phyloP scores from a whole-genome alignment of 1,140 invertebrate species.

The Prorops nasuta region DNA sequence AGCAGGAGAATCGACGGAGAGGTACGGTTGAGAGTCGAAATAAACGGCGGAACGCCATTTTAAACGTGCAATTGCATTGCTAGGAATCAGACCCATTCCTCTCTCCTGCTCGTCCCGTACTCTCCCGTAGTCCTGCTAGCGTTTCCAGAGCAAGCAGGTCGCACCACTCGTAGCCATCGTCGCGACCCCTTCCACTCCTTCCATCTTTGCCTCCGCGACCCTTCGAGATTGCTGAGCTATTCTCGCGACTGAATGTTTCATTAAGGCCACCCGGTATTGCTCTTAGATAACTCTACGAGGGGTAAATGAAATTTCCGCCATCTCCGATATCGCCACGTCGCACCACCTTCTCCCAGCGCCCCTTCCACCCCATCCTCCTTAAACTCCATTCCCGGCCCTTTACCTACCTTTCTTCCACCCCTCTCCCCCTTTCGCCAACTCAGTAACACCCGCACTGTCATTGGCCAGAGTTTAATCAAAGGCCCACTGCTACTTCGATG shows the following conservation, averaged over 20 bases:
- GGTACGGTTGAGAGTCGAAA: conserved; percentile 47
- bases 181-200: conserved; percentile 16
- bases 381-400: conserved; percentile 12
- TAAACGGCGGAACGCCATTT: conserved; percentile 55
- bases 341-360: conserved; percentile 30
- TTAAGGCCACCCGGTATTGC: conserved; percentile 59
- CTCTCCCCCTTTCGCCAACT: conserved; percentile 4
- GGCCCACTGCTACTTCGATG: conserved; percentile 45
- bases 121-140: neutral
- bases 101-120: conserved; percentile 24
- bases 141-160: conserved; percentile 14
- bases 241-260: conserved; percentile 59
- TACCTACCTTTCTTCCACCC: neutral
- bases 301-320: conserved; percentile 59
- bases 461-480: conserved; percentile 48
- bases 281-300: conserved; percentile 59
- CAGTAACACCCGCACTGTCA: neutral
- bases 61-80: conserved; percentile 58
- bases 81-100: conserved; percentile 54
- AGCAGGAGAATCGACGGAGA: conserved; percentile 34
- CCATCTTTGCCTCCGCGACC: conserved; percentile 34
- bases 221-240: conserved; percentile 59
- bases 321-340: conserved; percentile 53
- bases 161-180: conserved; percentile 12
- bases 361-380: conserved; percentile 28